Evolutionary conservation across 1,140 invertebrate species (phyloP).

Genomic region (Euura saliciscinereae): DNA sequence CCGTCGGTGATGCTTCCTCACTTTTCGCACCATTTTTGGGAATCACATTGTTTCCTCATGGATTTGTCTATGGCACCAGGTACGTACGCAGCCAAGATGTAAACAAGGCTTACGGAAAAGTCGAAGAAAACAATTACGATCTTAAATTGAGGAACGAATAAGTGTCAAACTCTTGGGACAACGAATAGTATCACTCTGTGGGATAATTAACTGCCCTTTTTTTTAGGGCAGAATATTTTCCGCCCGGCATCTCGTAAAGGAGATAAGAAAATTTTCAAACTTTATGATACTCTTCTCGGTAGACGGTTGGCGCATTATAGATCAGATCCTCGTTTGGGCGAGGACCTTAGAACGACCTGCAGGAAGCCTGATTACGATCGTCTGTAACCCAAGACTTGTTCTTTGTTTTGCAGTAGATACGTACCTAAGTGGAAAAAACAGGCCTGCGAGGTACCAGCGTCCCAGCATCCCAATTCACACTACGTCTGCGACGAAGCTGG

Average conservation of each 20-base stretch:
- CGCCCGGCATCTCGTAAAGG: neutral
- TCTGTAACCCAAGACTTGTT: neutral
- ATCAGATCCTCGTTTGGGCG: neutral
- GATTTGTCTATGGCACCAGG: constrained; percentile 50
- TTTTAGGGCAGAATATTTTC: neutral
- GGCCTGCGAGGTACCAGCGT: constrained; percentile 81
- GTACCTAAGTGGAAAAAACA: constrained; percentile 84
- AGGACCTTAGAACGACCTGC: neutral
- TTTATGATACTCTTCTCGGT: neutral
- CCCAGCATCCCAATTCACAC: constrained; percentile 89
- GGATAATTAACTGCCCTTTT: neutral
- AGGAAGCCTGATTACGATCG: neutral
- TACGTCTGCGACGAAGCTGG: constrained; percentile 91
- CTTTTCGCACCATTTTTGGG: constrained; percentile 38
- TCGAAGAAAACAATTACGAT: too few relatives aligned
- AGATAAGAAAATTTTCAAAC: neutral
- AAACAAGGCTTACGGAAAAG: too few relatives aligned
- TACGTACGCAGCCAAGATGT: constrained; percentile 20
- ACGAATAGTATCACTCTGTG: neutral
- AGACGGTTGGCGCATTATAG: neutral
- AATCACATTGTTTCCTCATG: constrained; percentile 36
- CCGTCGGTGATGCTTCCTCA: constrained; percentile 31
- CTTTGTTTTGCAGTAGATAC: constrained; percentile 56
- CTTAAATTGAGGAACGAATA: too few relatives aligned
- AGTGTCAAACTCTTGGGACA: too few relatives aligned